Evolutionary conservation across 1,140 invertebrate species (phyloP).

Genomic region (Apis mellifera): DNA sequence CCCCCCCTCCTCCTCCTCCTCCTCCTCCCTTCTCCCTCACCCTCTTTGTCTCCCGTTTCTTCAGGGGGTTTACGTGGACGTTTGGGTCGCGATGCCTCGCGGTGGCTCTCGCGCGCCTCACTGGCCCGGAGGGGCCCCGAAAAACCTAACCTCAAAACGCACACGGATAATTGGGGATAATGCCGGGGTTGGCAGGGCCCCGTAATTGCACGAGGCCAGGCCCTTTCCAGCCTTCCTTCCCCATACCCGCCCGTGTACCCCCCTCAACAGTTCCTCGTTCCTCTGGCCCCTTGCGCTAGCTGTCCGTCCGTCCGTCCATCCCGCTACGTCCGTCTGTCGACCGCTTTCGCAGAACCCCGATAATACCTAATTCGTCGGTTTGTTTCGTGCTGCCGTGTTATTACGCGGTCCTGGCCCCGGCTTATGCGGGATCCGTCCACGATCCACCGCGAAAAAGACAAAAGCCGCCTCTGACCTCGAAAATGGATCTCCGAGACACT

Average conservation of each 20-base stretch:
- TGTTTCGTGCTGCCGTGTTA: slow-evolving; percentile 75
- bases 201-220: slow-evolving; percentile 76
- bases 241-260: slow-evolving; percentile 17
- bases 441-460: slow-evolving; percentile 51
- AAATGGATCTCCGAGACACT: slow-evolving; percentile 42
- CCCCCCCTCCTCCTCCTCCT: slow-evolving; percentile 19
- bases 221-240: slow-evolving; percentile 66
- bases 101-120: slow-evolving; percentile 64
- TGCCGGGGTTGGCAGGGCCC: slow-evolving; percentile 73
- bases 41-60: slow-evolving; percentile 47
- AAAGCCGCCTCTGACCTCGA: slow-evolving; percentile 51
- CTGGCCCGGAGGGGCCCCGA: slow-evolving; percentile 63
- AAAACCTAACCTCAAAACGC: slow-evolving; percentile 76
- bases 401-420: slow-evolving; percentile 64
- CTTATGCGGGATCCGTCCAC: slow-evolving; percentile 45
- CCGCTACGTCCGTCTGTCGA: slow-evolving; percentile 66
- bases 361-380: slow-evolving; percentile 72
- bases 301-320: slow-evolving; percentile 61
- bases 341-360: slow-evolving; percentile 69
- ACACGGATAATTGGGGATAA: slow-evolving; percentile 80
- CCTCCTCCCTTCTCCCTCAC: background rate
- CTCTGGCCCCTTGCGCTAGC: slow-evolving; percentile 53
- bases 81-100: slow-evolving; percentile 63
- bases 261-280: slow-evolving; percentile 48
- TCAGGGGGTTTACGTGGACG: slow-evolving; percentile 48